These are phyloP conservation scores for Rattus norvegicus DNA, from an alignment of 2,113 vertebrate species.

Conservation along the genomic window GRCr8 NC_086035.1:10925501-10926000, in stretches of 20 bases:
- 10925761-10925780: neutral
- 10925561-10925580: neutral
- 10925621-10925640: no score
- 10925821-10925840: neutral
- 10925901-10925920: neutral
- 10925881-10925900: neutral
- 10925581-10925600: neutral
- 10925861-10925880: neutral
- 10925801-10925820: neutral
- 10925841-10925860: neutral
- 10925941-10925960: neutral
- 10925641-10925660: no score
- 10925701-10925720: neutral
- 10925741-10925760: neutral
- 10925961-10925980: neutral
- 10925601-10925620: neutral
- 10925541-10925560: accelerated
- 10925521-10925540: accelerated
- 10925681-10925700: neutral
- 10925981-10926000: neutral
- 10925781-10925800: neutral
- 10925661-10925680: neutral
- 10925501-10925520: no score
- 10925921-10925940: neutral
- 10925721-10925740: neutral